phyloP scores from a whole-genome alignment of 2,113 vertebrate species.

The Bambusicola thoracicus region DNA sequence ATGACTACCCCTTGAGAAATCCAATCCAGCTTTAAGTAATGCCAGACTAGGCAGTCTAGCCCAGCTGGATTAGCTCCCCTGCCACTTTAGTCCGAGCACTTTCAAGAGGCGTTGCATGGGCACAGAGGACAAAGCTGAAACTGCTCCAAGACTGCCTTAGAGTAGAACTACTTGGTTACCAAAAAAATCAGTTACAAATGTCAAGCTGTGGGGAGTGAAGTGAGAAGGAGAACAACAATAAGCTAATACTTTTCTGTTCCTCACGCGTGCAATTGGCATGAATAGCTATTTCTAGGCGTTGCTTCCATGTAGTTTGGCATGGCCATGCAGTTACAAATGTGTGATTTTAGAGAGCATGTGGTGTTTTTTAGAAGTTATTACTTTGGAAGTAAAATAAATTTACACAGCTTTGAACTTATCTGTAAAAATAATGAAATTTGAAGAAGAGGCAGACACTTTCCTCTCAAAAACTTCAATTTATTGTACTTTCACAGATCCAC shows the following conservation, averaged over 20 bases:
- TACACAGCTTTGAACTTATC: background rate
- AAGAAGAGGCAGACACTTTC: background rate
- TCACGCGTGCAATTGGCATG: background rate
- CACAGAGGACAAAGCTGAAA: slow-evolving; percentile 51
- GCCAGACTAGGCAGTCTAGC: background rate
- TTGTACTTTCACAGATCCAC: background rate
- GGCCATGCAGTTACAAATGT: background rate
- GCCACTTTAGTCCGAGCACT: background rate
- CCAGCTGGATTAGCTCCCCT: background rate
- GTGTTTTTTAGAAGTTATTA: background rate
- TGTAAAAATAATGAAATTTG: background rate
- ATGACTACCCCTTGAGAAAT: background rate
- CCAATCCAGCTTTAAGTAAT: background rate
- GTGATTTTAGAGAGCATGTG: background rate
- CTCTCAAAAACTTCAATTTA: background rate
- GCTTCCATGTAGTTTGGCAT: background rate
- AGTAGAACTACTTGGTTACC: slow-evolving; percentile 2
- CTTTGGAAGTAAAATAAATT: background rate
- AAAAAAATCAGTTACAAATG: slow-evolving; percentile 49
- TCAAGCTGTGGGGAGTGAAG: slow-evolving; percentile 1
- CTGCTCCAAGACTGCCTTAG: slow-evolving; percentile 21
- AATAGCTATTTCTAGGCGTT: background rate
- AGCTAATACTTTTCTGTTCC: background rate
- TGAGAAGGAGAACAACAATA: background rate
- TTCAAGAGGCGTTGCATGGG: background rate